Base-by-base conservation (phyloP, 2,113 vertebrate genomes). In the Vicugna pacos region DNA sequence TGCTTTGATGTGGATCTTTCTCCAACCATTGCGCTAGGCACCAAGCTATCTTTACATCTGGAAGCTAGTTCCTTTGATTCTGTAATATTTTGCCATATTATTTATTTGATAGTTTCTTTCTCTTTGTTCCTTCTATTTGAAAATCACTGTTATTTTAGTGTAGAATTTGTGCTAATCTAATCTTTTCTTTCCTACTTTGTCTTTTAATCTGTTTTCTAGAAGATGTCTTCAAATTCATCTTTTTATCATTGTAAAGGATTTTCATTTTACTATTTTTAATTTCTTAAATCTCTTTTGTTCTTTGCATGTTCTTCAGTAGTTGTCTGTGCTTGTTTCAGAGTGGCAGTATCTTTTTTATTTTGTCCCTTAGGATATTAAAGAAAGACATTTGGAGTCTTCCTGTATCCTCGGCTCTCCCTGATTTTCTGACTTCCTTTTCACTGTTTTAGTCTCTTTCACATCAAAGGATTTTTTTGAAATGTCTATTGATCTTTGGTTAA, bases 381-480 rank as follows among this genome's bases (percentile, higher is more conserved):
- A 80, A 77, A 91, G 2, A 3, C 24, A 65, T 92, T 65, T 50
- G 30, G 38, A 58, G 3, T 26, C 17, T 75, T 88, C 20, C 17
- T 73, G 56, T 64, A 5, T 38, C 56, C 35, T 81, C 30, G 52
- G 8, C 8, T 20, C 17, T 64, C 3, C 22, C 19, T 58, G 8
- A 11, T 75, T 65, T 11, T 67, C 30, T 80, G 35, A 72, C 9
- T 75, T 87, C 11, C 58, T 11, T 73, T 85, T 69, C 60, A 19
- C 17, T 35, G 46, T 54, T 85, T 83, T 80, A 38, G 28, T 35
- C 8, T 91, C 38, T 70, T 79, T 86, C 46, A 80, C 30, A 35
- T 73, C 56, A 92, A 80, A 72, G 20, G 17, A 35, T 81, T 87
- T 94, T 94, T 65, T 20, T 81, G 76, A 95, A 79, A 42, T 8